These are phyloP conservation scores for Meleagris gallopavo DNA, from an alignment of 2,113 vertebrate species.

Conservation along the genomic window DNA sequence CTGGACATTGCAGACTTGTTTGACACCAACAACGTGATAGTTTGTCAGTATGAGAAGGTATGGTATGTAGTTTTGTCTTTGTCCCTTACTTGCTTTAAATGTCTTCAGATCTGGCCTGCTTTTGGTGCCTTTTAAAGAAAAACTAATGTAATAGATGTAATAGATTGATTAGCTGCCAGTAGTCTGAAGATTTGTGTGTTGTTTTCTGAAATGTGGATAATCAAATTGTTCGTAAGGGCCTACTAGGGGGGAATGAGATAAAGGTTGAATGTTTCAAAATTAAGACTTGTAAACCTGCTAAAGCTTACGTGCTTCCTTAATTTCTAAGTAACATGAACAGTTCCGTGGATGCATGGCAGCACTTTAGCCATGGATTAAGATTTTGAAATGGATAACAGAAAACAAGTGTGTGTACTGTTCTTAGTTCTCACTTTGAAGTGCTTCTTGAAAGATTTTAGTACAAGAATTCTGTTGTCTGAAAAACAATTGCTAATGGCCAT, in stretches of 20 bases:
- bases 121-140: not conserved
- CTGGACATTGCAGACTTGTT: constrained; percentile 95
- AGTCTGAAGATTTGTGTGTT: not conserved
- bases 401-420: not conserved
- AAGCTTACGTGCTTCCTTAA: not conserved
- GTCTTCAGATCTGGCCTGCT: not conserved
- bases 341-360: not conserved
- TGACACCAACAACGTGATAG: constrained; percentile 94
- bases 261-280: not conserved
- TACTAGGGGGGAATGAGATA: not conserved
- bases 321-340: not conserved
- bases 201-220: not conserved
- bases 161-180: not conserved
- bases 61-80: constrained; percentile 24
- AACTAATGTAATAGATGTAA: not conserved
- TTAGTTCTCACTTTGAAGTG: not conserved
- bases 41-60: constrained; percentile 99
- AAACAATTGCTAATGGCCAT: not conserved
- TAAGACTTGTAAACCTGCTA: not conserved
- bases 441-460: not conserved
- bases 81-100: not conserved
- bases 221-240: not conserved
- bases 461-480: not conserved
- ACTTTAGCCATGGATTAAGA: not conserved
- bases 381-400: not conserved